Conservation (phyloP, 2,888 invertebrate genomes). For the Malachius bipustulatus region DNA sequence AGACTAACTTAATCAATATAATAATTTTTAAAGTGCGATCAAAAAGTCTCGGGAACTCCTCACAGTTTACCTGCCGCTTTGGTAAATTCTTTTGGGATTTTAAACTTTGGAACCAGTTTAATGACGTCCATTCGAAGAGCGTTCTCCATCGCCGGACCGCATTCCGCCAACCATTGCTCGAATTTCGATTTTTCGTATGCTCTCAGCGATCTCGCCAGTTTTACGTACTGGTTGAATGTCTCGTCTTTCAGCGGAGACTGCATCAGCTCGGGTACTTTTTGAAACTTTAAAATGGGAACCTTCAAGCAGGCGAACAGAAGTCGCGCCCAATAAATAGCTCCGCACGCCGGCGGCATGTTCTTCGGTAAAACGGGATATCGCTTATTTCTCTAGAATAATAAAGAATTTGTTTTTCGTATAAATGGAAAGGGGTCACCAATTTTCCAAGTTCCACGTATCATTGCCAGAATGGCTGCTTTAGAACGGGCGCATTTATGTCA, state of each 20-base stretch:
- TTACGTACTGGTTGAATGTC: slow-evolving; percentile 68
- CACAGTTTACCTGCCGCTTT: no score
- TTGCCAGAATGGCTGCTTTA: no score
- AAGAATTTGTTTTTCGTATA: no score
- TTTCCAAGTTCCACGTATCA: no score
- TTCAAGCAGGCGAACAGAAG: slow-evolving; percentile 69
- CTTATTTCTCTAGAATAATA: slow-evolving; percentile 42
- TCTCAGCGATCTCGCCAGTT: slow-evolving; percentile 61
- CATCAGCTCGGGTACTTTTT: slow-evolving; percentile 61
- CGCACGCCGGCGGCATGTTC: slow-evolving; percentile 69
- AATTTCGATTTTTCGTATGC: slow-evolving; percentile 62
- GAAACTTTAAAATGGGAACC: slow-evolving; percentile 66
- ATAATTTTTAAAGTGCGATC: no score
- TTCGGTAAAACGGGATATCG: slow-evolving; percentile 58
- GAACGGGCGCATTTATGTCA: no score
- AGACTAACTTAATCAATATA: no score
- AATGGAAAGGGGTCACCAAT: no score
- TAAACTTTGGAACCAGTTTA: no score
- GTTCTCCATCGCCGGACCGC: slow-evolving; percentile 50
- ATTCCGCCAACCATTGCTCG: slow-evolving; percentile 55
- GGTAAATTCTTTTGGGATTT: no score
- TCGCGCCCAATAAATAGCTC: slow-evolving; percentile 77
- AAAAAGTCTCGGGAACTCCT: no score
- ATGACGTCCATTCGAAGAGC: slow-evolving; percentile 60
- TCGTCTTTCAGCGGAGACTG: slow-evolving; percentile 60